A percentile compares a stretch with the other conserved stretches of the same genome.
Evolutionary conservation across 2,113 vertebrate genomes (phyloP).

Genomic region (Pungitius pungitius): DNA sequence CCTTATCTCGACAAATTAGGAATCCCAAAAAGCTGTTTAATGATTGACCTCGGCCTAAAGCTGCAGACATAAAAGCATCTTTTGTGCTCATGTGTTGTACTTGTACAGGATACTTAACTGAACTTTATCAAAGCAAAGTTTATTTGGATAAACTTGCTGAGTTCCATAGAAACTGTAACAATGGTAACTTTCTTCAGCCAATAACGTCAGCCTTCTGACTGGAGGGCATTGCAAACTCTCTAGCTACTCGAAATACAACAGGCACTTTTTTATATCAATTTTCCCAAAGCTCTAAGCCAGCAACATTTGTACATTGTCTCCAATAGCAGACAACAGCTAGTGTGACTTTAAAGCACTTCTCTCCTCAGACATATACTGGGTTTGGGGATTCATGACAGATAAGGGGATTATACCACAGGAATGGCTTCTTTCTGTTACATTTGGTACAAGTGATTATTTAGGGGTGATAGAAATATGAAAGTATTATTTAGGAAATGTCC

Average conservation of each 20-base stretch:
- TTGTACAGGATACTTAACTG: background rate
- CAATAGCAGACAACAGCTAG: background rate
- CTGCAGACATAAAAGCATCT: background rate
- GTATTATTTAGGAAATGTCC: background rate
- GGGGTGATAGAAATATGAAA: background rate
- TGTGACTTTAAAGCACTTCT: background rate
- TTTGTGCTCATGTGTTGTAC: background rate
- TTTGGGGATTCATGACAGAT: background rate
- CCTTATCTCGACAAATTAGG: background rate
- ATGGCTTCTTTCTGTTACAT: background rate
- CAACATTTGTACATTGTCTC: background rate
- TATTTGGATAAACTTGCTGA: constrained; percentile 37
- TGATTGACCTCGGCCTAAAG: background rate
- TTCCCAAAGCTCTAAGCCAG: constrained; percentile 1
- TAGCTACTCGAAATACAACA: background rate
- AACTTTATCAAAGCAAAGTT: background rate
- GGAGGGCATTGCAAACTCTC: background rate
- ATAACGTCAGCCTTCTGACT: constrained; percentile 3
- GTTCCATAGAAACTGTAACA: constrained; percentile 32
- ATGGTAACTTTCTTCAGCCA: constrained; percentile 20
- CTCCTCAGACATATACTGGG: background rate
- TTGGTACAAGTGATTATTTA: background rate
- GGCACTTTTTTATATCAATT: background rate
- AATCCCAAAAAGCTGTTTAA: background rate
- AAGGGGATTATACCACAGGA: background rate